Conservation (phyloP, 2,888 invertebrate species). For the Agrochola lychnidis region DNA sequence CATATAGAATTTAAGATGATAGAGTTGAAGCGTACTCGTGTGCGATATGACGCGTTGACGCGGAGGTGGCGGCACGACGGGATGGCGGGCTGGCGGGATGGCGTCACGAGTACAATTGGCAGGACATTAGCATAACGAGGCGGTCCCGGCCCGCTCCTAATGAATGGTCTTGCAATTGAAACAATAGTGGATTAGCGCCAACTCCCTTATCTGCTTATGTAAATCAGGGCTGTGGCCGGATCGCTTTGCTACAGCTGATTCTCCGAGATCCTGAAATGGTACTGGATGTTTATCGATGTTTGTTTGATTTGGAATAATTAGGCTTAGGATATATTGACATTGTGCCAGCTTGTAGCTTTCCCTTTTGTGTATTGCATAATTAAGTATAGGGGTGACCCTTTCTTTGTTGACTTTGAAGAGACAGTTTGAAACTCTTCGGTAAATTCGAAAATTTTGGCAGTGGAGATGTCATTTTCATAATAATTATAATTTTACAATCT, state of each 20-base stretch:
- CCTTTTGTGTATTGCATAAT: not conserved
- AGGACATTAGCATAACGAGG: conserved; percentile 85
- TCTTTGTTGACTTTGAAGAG: conserved; percentile 16
- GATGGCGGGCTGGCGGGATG: conserved; percentile 22
- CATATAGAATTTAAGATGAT: conserved; percentile 50
- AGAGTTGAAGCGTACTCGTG: conserved; percentile 40
- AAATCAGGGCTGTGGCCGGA: conserved; percentile 70
- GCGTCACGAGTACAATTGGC: conserved; percentile 73
- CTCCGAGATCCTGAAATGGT: conserved; percentile 45
- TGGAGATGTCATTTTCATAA: not conserved
- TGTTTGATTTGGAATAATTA: conserved; percentile 49
- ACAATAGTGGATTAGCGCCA: conserved; percentile 85
- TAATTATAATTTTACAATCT: not conserved
- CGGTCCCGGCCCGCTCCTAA: conserved; percentile 77
- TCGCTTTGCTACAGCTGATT: conserved; percentile 61
- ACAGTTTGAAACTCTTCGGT: not conserved
- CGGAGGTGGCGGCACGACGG: conserved; percentile 55
- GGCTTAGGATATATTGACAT: conserved; percentile 21
- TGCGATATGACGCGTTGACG: conserved; percentile 60
- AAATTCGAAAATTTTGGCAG: not conserved
- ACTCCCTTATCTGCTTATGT: conserved; percentile 82
- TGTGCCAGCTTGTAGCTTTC: conserved; percentile 26
- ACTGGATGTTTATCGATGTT: conserved; percentile 47
- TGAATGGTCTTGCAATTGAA: conserved; percentile 87
- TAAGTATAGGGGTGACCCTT: conserved; percentile 10